Evolutionary conservation across 2,888 invertebrate genomes (phyloP).

Genomic region (Hymenopus coronatus): DNA sequence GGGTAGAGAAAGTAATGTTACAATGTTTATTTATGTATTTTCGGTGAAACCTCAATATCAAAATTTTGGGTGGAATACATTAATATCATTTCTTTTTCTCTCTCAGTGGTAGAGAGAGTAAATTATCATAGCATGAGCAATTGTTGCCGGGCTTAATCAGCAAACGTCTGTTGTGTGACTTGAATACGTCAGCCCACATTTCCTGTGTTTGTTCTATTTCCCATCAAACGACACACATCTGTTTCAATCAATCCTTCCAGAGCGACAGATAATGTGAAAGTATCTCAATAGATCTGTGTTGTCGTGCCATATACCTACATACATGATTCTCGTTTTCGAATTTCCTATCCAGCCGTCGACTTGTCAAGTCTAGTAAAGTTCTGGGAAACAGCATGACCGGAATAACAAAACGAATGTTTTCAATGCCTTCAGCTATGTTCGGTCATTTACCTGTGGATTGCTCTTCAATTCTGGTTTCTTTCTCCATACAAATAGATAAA

Average conservation of each 20-base stretch:
- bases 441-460: not conserved
- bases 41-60: no score
- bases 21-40: no score
- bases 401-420: not conserved
- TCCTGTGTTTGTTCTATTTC: not conserved
- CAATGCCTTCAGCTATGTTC: not conserved
- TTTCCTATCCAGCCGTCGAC: not conserved
- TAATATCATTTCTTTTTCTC: no score
- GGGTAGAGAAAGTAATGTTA: no score
- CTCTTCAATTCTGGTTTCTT: not conserved
- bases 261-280: not conserved
- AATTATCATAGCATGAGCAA: no score
- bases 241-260: not conserved
- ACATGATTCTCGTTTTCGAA: not conserved
- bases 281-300: slow-evolving; percentile 3
- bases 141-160: no score
- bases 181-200: no score
- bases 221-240: not conserved
- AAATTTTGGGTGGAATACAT: no score
- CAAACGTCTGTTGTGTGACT: no score
- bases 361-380: slow-evolving; percentile 4
- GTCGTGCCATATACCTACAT: slow-evolving; percentile 8
- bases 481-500: not conserved
- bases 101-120: no score
- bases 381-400: slow-evolving; percentile 1